phyloP scores from a whole-genome alignment of 2,888 invertebrate genomes.

The Eulithis prunata region DNA sequence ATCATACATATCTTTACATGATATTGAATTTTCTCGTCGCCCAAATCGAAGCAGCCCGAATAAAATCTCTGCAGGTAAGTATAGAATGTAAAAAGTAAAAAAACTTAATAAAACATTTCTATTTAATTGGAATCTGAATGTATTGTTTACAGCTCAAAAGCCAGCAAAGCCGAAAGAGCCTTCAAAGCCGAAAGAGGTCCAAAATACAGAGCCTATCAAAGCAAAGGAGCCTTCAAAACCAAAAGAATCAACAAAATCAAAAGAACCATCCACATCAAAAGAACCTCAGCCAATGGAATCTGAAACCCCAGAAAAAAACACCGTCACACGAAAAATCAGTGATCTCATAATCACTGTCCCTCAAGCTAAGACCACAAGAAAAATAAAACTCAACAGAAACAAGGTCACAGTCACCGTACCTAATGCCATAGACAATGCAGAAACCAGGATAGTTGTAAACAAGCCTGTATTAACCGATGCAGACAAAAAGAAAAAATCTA shows the following conservation, averaged over 20 bases:
- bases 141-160: constrained; percentile 47
- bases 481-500: constrained; percentile 54
- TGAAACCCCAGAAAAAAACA: constrained; percentile 30
- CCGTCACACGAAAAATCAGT: constrained; percentile 61
- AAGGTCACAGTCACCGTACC: constrained; percentile 44
- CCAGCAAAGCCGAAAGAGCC: constrained; percentile 6
- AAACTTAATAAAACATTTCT: background rate
- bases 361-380: constrained; percentile 59
- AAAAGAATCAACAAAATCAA: constrained; percentile 5
- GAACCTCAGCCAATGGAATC: constrained; percentile 10
- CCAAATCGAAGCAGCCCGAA: too few species aligned
- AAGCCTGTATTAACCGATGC: constrained; percentile 10
- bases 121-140: background rate
- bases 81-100: too few species aligned
- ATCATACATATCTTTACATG: too few species aligned
- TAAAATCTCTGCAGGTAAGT: too few species aligned
- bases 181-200: constrained; percentile 4
- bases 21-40: too few species aligned
- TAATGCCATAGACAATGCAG: constrained; percentile 15
- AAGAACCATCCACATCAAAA: constrained; percentile 8
- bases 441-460: constrained; percentile 11
- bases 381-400: constrained; percentile 73
- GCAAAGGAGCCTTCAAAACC: constrained; percentile 11
- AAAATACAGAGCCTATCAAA: background rate
- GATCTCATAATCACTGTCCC: constrained; percentile 72